These are phyloP conservation scores for Porites rus DNA, from an alignment of 92 coral and sea anemone species.

Conservation along the genomic window DNA sequence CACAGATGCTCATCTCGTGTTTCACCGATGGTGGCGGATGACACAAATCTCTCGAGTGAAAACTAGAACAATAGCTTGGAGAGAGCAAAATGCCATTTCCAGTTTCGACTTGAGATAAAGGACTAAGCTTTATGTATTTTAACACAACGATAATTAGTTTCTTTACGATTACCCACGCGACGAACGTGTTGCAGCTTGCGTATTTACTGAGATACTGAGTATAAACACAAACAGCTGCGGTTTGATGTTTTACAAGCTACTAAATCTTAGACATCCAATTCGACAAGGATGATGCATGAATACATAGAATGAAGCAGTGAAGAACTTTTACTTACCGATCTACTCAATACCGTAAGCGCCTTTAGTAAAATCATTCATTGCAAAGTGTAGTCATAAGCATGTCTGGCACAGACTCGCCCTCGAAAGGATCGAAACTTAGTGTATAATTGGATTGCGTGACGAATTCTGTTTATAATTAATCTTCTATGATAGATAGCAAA, in stretches of 20 bases:
- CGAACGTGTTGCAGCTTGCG: background rate
- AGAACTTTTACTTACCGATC: conserved; percentile 16
- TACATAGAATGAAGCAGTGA: background rate
- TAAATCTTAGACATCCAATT: background rate
- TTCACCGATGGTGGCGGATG: conserved; percentile 14
- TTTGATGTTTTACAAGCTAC: conserved; percentile 11
- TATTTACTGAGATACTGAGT: background rate
- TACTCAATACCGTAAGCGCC: background rate
- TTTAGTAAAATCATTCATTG: background rate
- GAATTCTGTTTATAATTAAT: background rate
- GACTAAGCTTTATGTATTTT: background rate
- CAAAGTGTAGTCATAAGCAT: background rate
- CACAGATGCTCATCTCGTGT: conserved; percentile 29
- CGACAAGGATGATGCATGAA: background rate
- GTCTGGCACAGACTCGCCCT: too few relatives aligned
- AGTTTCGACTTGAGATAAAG: background rate
- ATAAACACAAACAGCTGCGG: conserved; percentile 33
- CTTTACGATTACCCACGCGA: background rate
- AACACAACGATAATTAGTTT: background rate
- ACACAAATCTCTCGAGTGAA: conserved; percentile 14
- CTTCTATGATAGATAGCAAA: background rate
- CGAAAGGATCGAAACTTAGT: too few relatives aligned
- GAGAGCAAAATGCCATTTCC: background rate
- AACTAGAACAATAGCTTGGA: background rate
- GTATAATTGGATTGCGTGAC: conserved; percentile 32